phyloP scores from a whole-genome alignment of 2,113 vertebrate genomes.

The Urocolius indicus region DNA sequence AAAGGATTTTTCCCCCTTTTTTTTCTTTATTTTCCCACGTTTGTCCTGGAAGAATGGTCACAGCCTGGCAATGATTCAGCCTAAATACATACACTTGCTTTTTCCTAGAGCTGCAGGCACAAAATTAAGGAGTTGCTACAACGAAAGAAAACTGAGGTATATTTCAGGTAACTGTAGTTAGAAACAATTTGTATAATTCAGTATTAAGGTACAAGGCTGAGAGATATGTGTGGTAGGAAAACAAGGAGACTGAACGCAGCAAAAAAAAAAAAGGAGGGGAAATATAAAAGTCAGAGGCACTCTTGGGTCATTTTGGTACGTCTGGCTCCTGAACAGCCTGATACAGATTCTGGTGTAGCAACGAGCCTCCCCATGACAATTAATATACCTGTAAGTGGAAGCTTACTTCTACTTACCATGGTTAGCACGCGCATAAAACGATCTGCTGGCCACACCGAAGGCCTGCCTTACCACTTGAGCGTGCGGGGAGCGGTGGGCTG shows the following conservation, averaged over 20 bases:
- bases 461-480: not conserved
- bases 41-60: not conserved
- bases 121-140: not conserved
- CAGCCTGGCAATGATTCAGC: not conserved
- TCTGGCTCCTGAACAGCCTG: not conserved
- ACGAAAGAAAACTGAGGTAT: not conserved
- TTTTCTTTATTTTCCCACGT: fast-evolving
- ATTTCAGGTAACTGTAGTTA: not conserved
- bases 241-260: not conserved
- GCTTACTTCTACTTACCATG: fast-evolving
- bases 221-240: not conserved
- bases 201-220: not conserved
- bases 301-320: not conserved
- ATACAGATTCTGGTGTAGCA: not conserved
- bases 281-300: not conserved
- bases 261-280: not conserved
- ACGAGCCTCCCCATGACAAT: not conserved
- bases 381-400: not conserved
- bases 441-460: not conserved
- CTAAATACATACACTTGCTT: not conserved
- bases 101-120: not conserved
- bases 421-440: not conserved
- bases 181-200: not conserved
- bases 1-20: not conserved
- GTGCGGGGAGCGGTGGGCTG: not conserved